Percentiles rank a stretch among this genome's conserved stretches.
Evolutionary conservation across 2,113 vertebrate species (phyloP).

Genomic region (Suricata suricatta): DNA sequence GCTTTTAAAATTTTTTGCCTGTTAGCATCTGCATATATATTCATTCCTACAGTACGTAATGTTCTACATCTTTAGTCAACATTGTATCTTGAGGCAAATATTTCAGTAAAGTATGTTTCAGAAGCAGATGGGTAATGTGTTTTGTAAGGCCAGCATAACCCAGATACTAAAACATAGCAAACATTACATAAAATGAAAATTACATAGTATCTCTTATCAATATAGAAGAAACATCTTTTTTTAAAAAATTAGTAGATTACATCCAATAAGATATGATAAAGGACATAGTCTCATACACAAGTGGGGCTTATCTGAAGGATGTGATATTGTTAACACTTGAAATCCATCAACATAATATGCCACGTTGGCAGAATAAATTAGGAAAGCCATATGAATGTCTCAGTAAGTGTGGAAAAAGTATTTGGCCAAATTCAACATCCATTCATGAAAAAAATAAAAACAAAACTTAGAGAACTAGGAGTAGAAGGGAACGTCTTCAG

Average conservation of each 20-base stretch:
- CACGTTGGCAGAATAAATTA: not conserved
- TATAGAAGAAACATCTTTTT: not conserved
- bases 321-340: not conserved
- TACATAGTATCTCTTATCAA: not conserved
- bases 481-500: not conserved
- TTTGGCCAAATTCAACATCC: not conserved
- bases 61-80: not conserved
- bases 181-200: not conserved
- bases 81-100: not conserved
- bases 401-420: not conserved
- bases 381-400: not conserved
- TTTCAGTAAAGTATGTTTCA: conserved; percentile 4
- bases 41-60: not conserved
- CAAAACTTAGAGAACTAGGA: not conserved
- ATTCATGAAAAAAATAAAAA: not conserved
- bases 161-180: not conserved
- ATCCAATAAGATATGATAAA: not conserved
- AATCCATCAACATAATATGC: not conserved
- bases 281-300: not conserved
- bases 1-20: not conserved
- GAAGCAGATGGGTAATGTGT: not conserved
- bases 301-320: not conserved
- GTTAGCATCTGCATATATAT: not conserved
- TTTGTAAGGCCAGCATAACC: not conserved
- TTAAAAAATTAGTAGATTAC: not conserved